Evolutionary conservation across 2,113 vertebrate species (phyloP).

Genomic region (Nesogale talazaci): DNA sequence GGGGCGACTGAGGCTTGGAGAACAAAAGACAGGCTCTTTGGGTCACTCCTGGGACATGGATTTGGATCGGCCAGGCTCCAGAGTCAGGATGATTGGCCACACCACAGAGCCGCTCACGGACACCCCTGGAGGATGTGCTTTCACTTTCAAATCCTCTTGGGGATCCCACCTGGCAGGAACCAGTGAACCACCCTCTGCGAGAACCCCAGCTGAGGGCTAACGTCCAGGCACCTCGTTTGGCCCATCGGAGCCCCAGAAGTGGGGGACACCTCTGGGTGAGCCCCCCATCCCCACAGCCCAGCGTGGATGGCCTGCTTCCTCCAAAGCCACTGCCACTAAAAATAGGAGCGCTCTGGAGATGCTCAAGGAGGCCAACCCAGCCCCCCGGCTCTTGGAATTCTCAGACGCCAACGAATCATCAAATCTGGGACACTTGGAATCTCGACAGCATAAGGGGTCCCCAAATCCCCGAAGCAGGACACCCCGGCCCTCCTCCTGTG

Average conservation of each 20-base stretch:
- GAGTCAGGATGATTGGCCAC: constrained; percentile 12
- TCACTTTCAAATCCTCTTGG: background rate
- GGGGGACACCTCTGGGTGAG: background rate
- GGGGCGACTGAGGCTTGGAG: constrained; percentile 12
- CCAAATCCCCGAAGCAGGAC: constrained; percentile 47
- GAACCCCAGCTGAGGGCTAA: background rate
- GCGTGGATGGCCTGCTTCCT: constrained; percentile 65
- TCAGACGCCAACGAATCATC: constrained; percentile 51
- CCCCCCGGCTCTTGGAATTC: constrained; percentile 50
- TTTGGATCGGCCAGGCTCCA: constrained; percentile 32
- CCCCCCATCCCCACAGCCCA: background rate
- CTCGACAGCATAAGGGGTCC: constrained; percentile 20
- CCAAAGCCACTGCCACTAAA: constrained; percentile 69
- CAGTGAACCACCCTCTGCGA: background rate
- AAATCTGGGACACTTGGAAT: constrained; percentile 67
- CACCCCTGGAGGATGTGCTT: background rate
- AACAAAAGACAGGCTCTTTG: background rate
- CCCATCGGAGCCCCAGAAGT: background rate
- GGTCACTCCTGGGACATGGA: background rate
- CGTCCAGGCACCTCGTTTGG: background rate
- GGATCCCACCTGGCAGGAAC: background rate
- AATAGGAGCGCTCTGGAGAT: constrained; percentile 66
- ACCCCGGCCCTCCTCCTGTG: constrained; percentile 7
- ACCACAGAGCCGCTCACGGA: background rate
- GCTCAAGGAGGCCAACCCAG: constrained; percentile 71